Evolutionary conservation across 2,113 vertebrate genomes (phyloP).

Genomic region (Corythaeola cristata): DNA sequence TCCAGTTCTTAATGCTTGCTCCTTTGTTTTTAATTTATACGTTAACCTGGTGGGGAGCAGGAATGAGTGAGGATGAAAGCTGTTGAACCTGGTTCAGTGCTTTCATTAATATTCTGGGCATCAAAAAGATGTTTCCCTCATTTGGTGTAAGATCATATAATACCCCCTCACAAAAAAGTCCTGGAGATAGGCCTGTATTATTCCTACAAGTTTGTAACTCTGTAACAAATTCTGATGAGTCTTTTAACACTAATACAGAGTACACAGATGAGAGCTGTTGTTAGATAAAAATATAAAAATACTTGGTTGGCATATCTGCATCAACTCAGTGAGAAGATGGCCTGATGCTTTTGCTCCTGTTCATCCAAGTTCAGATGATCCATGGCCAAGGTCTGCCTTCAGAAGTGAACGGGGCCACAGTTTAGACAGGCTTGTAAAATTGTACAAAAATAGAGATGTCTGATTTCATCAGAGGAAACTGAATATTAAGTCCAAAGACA

Average conservation of each 20-base stretch:
- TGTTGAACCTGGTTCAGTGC: background rate
- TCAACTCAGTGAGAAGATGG: background rate
- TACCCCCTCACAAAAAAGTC: background rate
- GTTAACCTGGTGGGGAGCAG: background rate
- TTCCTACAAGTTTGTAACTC: background rate
- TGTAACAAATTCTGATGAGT: background rate
- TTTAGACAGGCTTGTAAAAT: background rate
- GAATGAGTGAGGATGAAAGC: background rate
- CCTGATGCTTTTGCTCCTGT: background rate
- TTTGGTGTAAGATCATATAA: background rate
- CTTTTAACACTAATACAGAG: background rate
- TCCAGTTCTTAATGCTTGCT: background rate
- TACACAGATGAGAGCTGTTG: background rate
- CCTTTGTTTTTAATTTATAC: background rate
- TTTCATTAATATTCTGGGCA: background rate
- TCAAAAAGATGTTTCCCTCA: background rate
- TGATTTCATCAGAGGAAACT: background rate
- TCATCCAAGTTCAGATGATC: background rate
- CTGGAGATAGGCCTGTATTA: background rate
- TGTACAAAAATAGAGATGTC: background rate
- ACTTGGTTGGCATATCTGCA: background rate
- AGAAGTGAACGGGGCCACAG: background rate
- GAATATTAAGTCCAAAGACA: background rate
- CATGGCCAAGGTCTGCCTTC: background rate
- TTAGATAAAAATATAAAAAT: background rate